These are phyloP conservation scores for Corvus hawaiiensis DNA, from an alignment of 2,113 vertebrate genomes.

Conservation along the genomic window DNA sequence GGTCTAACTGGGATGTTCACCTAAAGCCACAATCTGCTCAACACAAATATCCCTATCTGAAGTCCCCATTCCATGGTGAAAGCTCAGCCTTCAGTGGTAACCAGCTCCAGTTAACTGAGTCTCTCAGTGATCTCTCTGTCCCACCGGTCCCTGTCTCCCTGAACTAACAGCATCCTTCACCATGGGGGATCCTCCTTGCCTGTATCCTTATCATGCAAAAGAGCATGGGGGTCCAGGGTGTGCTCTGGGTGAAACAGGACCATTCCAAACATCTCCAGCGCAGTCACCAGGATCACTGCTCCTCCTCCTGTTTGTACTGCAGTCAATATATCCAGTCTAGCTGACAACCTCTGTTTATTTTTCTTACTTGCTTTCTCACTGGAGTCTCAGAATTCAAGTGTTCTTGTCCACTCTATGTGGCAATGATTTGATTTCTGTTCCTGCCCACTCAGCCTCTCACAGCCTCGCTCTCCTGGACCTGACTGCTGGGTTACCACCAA, in stretches of 20 bases:
- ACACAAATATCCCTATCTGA: neutral
- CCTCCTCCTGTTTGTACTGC: neutral
- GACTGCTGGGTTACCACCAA: conserved; percentile 35
- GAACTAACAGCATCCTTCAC: neutral
- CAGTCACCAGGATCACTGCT: neutral
- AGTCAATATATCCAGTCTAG: neutral
- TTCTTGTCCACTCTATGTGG: neutral
- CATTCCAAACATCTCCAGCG: neutral
- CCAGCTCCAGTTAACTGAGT: neutral
- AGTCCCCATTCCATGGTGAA: neutral
- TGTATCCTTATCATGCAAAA: neutral
- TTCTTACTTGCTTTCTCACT: neutral
- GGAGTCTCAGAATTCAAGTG: conserved; percentile 14
- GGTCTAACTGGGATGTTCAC: neutral
- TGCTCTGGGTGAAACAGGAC: neutral
- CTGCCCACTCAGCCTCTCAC: neutral
- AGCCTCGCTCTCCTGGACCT: neutral
- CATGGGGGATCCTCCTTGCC: neutral
- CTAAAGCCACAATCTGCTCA: neutral
- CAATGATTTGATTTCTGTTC: conserved; percentile 43
- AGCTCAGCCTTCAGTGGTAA: neutral
- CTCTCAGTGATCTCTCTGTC: neutral
- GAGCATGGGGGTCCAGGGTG: neutral
- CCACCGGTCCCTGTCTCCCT: neutral
- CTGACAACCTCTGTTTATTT: conserved; percentile 15